Evolutionary conservation across 2,797 vertebrate species (phyloP), one percentile per base, ranked within the genome.

Genomic region (Arvicola amphibius): DNA sequence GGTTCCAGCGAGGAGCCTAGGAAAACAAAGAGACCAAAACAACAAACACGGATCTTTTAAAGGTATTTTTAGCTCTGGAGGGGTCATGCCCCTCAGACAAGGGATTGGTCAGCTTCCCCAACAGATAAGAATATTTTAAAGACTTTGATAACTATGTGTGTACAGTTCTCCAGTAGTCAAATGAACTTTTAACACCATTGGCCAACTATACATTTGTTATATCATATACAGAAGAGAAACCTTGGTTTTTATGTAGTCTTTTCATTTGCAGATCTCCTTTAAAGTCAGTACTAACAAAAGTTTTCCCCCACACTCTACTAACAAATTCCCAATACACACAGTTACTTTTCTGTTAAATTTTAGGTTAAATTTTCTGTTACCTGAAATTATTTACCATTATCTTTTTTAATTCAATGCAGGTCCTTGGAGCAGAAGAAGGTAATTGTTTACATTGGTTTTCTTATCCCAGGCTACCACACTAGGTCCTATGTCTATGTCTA

Each of bases 361-460:
- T 87, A 11, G 13, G 34, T 78, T 83, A 92, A 90, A 87, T 96
- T 90, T 63, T 92, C 37, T 90, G 37, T 71, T 80, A 59, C 37
- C 21, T 40, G 43, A 25, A 91, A 16, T 61, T 32, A 93, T 34
- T 91, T 40, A 96, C 40, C 25, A 13, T 78, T 88, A 63, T 78
- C 71, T 79, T 90, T 81, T 56, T 65, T 43, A 73, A 77, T 96
- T 95, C 65, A 51, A 94, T 88, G 93, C 90, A 98, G 97, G 97
- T 93, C 51, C 92, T 94, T 16, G 94, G 43, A 96, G 56, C 88
- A 94, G 94, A 96, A 53, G 86, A 96, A 97, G 96, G 97, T 98
- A 34, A 79, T 27, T 65, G 2, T 88, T 95, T 93, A 51, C 13
- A 34, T 94, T 90, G 81, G 1, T 90, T 88, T 94, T 84, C 63